Percentiles rank a stretch among this genome's conserved stretches.
Evolutionary conservation across 1,140 invertebrate genomes (phyloP).

Genomic region (Holcopasites calliopsidis): DNA sequence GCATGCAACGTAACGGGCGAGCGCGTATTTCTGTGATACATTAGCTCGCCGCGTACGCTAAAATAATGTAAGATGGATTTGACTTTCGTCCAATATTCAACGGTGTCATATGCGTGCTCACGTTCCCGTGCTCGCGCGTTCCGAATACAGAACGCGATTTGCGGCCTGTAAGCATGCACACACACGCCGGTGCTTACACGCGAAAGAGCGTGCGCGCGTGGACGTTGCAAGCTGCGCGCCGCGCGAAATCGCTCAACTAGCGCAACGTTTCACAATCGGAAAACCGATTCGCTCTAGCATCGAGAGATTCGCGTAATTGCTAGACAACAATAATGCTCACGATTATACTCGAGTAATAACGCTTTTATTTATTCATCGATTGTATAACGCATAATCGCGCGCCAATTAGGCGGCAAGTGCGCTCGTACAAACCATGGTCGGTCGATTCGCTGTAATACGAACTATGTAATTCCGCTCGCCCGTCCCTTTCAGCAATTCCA

Average conservation of each 20-base stretch:
- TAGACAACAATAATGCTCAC: not conserved
- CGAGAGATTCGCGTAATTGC: slow-evolving; percentile 1
- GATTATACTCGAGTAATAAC: slow-evolving; percentile 1
- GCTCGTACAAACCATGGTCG: no score
- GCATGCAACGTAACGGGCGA: not conserved
- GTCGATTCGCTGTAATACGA: not conserved
- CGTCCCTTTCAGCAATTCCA: not conserved
- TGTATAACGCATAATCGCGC: slow-evolving; percentile 9
- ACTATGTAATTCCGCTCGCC: not conserved
- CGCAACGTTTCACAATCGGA: not conserved
- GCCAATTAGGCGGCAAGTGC: slow-evolving; percentile 14
- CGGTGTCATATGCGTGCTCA: slow-evolving; percentile 40
- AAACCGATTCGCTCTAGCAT: not conserved
- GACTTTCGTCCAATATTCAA: slow-evolving; percentile 41
- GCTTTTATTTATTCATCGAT: slow-evolving; percentile 14
- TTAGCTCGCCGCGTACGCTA: slow-evolving; percentile 11
- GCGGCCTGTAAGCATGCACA: not conserved
- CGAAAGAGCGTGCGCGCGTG: not conserved
- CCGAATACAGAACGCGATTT: slow-evolving; percentile 55
- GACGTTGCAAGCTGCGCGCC: not conserved
- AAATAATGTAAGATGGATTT: slow-evolving; percentile 53
- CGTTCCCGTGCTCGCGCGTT: slow-evolving; percentile 49
- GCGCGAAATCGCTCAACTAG: not conserved
- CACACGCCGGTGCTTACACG: not conserved
- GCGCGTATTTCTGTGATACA: slow-evolving; percentile 43